A percentile compares a stretch with the other conserved stretches of the same genome.
These are phyloP conservation scores for Lasioglossum malachurum DNA, from an alignment of 2,888 invertebrate species.

Conservation along the genomic window DNA sequence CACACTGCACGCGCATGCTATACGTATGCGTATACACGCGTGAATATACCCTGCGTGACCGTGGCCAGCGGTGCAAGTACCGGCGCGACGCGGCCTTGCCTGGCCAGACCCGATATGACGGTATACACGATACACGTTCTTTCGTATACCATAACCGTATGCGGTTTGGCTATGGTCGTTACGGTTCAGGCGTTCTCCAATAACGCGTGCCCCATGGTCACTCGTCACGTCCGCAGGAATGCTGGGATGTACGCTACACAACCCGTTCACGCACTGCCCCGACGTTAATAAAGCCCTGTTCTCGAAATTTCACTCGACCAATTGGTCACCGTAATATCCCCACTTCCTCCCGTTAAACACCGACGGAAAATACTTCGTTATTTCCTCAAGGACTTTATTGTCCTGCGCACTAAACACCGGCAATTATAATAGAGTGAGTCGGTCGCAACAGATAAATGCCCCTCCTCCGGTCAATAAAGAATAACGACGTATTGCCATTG, in stretches of 20 bases:
- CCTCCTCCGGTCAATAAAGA: too few relatives aligned
- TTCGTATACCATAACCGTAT: slow-evolving; percentile 80
- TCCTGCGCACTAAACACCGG: neutral
- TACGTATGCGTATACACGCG: slow-evolving; percentile 21
- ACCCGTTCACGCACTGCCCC: slow-evolving; percentile 71
- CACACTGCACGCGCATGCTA: neutral
- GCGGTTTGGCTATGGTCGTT: slow-evolving; percentile 81
- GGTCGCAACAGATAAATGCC: too few relatives aligned
- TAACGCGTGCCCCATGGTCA: slow-evolving; percentile 76
- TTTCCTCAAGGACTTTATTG: neutral
- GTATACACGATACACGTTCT: slow-evolving; percentile 70
- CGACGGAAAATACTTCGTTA: neutral
- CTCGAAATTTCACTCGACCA: slow-evolving; percentile 28
- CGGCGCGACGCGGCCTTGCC: slow-evolving; percentile 38
- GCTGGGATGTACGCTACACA: slow-evolving; percentile 54
- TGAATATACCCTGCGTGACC: slow-evolving; percentile 78
- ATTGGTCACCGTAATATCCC: slow-evolving; percentile 6
- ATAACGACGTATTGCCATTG: too few relatives aligned
- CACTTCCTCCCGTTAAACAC: neutral
- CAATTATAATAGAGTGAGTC: neutral
- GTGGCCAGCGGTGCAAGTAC: slow-evolving; percentile 27
- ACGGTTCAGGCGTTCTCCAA: slow-evolving; percentile 81
- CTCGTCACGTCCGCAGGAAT: slow-evolving; percentile 75
- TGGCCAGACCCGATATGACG: slow-evolving; percentile 55
- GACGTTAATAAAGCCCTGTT: slow-evolving; percentile 66